Base-by-base conservation (phyloP, 1,140 invertebrate species). In the Drosophila oshimai region DNA sequence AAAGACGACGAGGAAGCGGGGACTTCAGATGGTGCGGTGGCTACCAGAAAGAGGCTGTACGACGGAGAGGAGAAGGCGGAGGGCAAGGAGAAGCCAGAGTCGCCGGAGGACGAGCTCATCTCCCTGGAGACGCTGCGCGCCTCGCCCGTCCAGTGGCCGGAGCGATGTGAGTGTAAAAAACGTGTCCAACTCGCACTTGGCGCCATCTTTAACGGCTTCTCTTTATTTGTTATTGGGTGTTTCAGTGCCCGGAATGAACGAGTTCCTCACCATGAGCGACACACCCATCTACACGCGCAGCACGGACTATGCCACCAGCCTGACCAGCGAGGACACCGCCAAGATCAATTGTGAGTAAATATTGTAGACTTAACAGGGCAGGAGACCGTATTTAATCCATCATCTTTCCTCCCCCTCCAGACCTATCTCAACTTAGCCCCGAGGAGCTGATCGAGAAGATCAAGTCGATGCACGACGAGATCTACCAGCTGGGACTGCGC, bases 81-180 rank as follows among this genome's bases (percentile, higher is more conserved):
- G 4, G 20, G 6, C 13, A 31, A 22, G 7, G 22, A 20, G 12
- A 13, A 37, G 13, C 33, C 18, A 3, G 28, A 20, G 0, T 7
- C 22, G 10, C 33, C 53, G 13, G 75, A 75, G n/a, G 60, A 80
- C 10, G 80, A 80, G 4, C 92, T 97, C 34, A 92, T 96, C 61
- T 97, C 96, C 76, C 92, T 95, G 88, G 97, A 98, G 92, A 97
- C 96, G 87, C 92, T 99, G 62, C 97, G 97, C 84, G 94, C 96
- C 6, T 98, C 97, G 2, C 97, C 97, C 10, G 96, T 98, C 86
- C 91, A 98, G 80, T 99, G 97, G 97, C 97, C 97, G 36, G 97
- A 98, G 92, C 95, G 96, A 93, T 96, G 97, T 98, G 93, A 95
- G 93, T 92, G 57, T n/a, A 15, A 12, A 58, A 36, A 44, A 60